Evolutionary conservation across 2,888 invertebrate species (phyloP), one percentile per base, ranked within the genome.

Genomic region (Microdon myrmicae): DNA sequence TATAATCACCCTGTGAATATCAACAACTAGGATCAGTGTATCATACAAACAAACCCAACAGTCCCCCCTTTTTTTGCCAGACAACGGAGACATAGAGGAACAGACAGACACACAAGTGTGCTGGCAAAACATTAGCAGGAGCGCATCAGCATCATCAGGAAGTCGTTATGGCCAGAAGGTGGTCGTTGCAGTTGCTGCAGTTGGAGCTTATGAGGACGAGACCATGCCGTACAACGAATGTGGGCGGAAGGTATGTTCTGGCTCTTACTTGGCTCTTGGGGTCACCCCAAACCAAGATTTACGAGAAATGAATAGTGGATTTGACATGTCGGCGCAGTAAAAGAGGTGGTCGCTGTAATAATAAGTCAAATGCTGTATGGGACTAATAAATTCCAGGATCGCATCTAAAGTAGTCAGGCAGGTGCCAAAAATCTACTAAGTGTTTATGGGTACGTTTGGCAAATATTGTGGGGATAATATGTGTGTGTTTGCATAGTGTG

Each of bases 131-230:
- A 64, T 64, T 64, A 64, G 47, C 51, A 47, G 47, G 51, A 58
- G 58, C 58, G 37, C 64, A 64, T 58, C 64, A 64, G 58, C 51
- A 58, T 58, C 64, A 58, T 64, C 58, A 64, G 58, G 58, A 58
- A 58, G 64, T 64, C 64, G 64, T 64, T 64, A 58, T 56, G 47
- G 47, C 64, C 64, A 43, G 37, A 39, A 58, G 64, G 64, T 43
- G 45, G 51, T 38, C 34, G 29, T 23, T 37, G 26, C 19, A 8
- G 25, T n/a, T 19, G 35, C 4, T 9, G 6, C 5, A 41, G 4
- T 9, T 7, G 10, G n/a, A 5, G 4, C 4, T 4, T 13, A 8
- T 13, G 5, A 4, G n/a, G n/a, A n/a, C n/a, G n/a, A n/a, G n/a
- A n/a, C n/a, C n/a, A n/a, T n/a, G 6, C 17, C 16, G 8, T 3